Conservation (phyloP, 1,140 invertebrate species). For the Orius laevigatus region DNA sequence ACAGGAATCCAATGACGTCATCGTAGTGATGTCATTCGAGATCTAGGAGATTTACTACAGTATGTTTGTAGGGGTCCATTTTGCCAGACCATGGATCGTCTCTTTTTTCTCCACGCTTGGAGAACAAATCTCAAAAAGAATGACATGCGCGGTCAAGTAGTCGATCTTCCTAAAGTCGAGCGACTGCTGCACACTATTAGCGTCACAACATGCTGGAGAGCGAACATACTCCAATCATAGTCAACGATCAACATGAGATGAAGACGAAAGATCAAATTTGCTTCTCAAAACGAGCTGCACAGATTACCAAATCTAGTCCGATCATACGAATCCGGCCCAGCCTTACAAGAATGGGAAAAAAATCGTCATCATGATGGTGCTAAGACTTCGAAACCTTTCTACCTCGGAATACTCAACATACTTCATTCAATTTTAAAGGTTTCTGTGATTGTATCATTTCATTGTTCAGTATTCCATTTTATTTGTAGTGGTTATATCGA, state of each 20-base stretch:
- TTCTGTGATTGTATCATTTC: conserved; percentile 6
- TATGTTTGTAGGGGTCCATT: conserved; percentile 39
- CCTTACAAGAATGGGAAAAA: too few species aligned
- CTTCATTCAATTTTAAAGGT: conserved; percentile 59
- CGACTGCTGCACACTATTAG: conserved; percentile 45
- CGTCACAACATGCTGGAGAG: conserved; percentile 46
- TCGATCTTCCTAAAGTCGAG: conserved; percentile 46
- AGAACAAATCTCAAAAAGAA: conserved; percentile 29
- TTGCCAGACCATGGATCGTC: conserved; percentile 57
- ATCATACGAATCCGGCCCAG: conserved; percentile 36
- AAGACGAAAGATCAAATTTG: conserved; percentile 25
- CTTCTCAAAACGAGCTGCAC: conserved; percentile 36
- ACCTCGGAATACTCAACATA: conserved; percentile 56
- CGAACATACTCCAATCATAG: conserved; percentile 24
- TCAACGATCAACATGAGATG: conserved; percentile 24
- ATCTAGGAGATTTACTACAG: not conserved
- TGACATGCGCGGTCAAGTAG: conserved; percentile 45
- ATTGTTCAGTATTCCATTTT: conserved; percentile 16
- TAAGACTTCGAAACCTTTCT: conserved; percentile 69
- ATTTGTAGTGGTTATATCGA: conserved; percentile 47
- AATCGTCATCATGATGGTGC: conserved; percentile 57
- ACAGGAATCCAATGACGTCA: too few species aligned
- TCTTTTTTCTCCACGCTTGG: conserved; percentile 41
- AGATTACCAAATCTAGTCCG: conserved; percentile 40
- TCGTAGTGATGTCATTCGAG: too few species aligned